Percentiles rank a stretch among this genome's conserved stretches.
phyloP scores from a whole-genome alignment of 64 coral and sea anemone genomes.

The Actinia equina region DNA sequence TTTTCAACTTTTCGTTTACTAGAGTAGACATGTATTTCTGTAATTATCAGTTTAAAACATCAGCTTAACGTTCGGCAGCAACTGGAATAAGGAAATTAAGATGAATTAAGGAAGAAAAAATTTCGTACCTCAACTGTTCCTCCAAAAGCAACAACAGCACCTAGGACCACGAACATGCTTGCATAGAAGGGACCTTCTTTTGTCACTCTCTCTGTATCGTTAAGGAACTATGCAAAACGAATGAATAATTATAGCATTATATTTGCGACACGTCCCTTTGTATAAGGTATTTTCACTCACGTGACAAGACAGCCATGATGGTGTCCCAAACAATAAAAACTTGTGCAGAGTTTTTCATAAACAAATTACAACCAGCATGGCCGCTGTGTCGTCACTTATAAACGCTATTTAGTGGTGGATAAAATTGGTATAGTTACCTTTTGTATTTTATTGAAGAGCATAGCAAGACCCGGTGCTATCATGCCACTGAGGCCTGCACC shows the following conservation, averaged over 20 bases:
- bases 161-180: constrained; percentile 82
- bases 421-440: constrained; percentile 31
- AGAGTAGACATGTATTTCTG: constrained; percentile 72
- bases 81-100: background rate
- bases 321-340: too few relatives aligned
- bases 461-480: constrained; percentile 79
- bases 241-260: too few relatives aligned
- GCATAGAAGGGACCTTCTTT: constrained; percentile 80
- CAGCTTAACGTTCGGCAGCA: too few relatives aligned
- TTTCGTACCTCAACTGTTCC: constrained; percentile 71
- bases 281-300: too few relatives aligned
- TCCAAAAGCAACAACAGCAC: constrained; percentile 74
- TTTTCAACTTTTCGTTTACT: constrained; percentile 59
- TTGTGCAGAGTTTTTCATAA: too few relatives aligned
- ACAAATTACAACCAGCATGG: too few relatives aligned
- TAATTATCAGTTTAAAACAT: background rate
- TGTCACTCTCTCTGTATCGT: constrained; percentile 53
- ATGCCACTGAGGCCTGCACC: constrained; percentile 84
- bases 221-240: constrained; percentile 49
- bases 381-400: too few relatives aligned
- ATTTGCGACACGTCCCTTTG: too few relatives aligned
- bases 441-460: constrained; percentile 85
- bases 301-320: too few relatives aligned
- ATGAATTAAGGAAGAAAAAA: background rate
- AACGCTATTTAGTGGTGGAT: background rate